Conservation (phyloP, 2,888 invertebrate species). For the Oegoconia quadripuncta region DNA sequence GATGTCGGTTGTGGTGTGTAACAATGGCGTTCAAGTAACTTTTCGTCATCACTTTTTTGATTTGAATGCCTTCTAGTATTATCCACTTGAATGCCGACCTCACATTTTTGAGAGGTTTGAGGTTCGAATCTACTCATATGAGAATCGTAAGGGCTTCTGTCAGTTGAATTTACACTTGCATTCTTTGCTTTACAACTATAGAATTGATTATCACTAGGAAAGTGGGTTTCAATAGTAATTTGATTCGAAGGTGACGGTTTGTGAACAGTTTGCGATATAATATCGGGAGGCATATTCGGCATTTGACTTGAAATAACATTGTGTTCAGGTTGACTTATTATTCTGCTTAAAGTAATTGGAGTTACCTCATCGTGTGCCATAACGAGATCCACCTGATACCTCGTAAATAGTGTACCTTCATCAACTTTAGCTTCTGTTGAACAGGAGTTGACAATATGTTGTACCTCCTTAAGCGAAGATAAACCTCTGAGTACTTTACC, state of each 20-base stretch:
- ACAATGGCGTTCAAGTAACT: conserved; percentile 61
- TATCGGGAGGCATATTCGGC: conserved; percentile 63
- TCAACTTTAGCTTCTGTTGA: conserved; percentile 65
- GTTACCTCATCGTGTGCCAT: conserved; percentile 83
- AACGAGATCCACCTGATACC: conserved; percentile 79
- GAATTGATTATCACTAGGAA: conserved; percentile 57
- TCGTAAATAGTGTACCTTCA: conserved; percentile 58
- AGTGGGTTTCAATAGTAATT: conserved; percentile 70
- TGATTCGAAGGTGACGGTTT: conserved; percentile 61
- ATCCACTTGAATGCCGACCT: conserved; percentile 54
- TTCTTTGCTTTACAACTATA: conserved; percentile 34
- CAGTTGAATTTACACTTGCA: conserved; percentile 32
- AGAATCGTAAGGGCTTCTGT: conserved; percentile 28
- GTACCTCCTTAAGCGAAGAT: conserved; percentile 82
- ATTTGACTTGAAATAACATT: conserved; percentile 33
- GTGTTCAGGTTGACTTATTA: conserved; percentile 58
- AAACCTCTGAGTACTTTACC: conserved; percentile 88
- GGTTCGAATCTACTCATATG: conserved; percentile 34
- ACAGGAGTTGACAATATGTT: conserved; percentile 76
- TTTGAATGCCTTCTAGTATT: conserved; percentile 49
- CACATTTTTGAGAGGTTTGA: conserved; percentile 52
- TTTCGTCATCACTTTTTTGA: conserved; percentile 76
- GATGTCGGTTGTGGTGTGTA: conserved; percentile 56
- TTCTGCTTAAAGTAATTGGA: conserved; percentile 70
- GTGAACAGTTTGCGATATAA: conserved; percentile 68